These are phyloP conservation scores for Panzeria rudis DNA, from an alignment of 2,888 invertebrate genomes.

Conservation along the genomic window DNA sequence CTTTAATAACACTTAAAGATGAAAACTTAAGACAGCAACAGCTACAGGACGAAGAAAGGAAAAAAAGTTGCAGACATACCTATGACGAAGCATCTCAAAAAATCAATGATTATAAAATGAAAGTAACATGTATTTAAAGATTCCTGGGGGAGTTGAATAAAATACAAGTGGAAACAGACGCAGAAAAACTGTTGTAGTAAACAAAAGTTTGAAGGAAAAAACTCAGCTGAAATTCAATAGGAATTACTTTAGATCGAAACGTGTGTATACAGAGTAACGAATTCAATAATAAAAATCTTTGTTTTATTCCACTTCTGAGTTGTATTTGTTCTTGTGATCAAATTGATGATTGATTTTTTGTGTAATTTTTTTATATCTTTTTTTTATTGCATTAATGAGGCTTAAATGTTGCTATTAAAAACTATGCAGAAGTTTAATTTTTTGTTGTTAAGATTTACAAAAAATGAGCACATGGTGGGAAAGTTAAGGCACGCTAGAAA, in stretches of 20 bases:
- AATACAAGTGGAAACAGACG: conserved; percentile 63
- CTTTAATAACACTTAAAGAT: conserved; percentile 72
- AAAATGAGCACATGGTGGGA: conserved; percentile 38
- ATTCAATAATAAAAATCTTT: conserved; percentile 57
- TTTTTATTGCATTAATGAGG: conserved; percentile 74
- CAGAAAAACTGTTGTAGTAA: conserved; percentile 25
- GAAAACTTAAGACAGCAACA: conserved; percentile 52
- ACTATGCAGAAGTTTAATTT: conserved; percentile 68
- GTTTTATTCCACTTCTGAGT: conserved; percentile 9
- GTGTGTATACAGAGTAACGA: conserved; percentile 64
- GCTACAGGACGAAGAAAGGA: conserved; percentile 5
- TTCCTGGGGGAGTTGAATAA: conserved; percentile 73
- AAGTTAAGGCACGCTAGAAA: conserved; percentile 16
- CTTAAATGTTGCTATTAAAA: conserved; percentile 74
- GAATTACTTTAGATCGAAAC: conserved; percentile 49
- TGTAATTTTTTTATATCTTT: conserved; percentile 37
- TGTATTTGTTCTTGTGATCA: conserved; percentile 50
- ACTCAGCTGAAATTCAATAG: conserved; percentile 50
- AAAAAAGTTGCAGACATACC: conserved; percentile 40
- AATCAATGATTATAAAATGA: conserved; percentile 71
- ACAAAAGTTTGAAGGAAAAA: background rate
- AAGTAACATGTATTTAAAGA: conserved; percentile 73
- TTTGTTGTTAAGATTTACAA: conserved; percentile 51
- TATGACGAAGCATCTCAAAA: conserved; percentile 66
- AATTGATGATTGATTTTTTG: conserved; percentile 54